Percentiles rank a stretch among this genome's conserved stretches.
phyloP scores from a whole-genome alignment of 1,140 invertebrate genomes.

The Drepana arcuata region DNA sequence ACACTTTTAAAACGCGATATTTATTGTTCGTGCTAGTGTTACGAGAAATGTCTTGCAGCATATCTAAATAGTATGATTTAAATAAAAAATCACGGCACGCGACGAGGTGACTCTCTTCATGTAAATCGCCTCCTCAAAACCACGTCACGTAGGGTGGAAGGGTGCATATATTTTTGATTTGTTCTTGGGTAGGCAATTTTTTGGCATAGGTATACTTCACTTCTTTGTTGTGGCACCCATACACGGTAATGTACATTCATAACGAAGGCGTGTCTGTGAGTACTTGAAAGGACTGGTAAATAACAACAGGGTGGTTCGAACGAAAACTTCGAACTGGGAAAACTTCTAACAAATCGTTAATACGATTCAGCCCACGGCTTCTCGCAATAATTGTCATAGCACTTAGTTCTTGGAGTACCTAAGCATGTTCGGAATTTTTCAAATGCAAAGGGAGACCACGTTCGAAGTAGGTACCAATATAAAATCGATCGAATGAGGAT shows the following conservation, averaged over 20 bases:
- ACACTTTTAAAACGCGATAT: constrained; percentile 25
- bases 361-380: too few relatives aligned
- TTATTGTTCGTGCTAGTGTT: constrained; percentile 21
- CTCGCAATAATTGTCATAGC: too few relatives aligned
- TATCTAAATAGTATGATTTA: constrained; percentile 67
- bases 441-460: too few relatives aligned
- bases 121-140: constrained; percentile 49
- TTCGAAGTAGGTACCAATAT: too few relatives aligned
- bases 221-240: constrained; percentile 20
- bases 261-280: too few relatives aligned
- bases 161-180: constrained; percentile 72
- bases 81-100: constrained; percentile 65
- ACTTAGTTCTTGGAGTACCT: too few relatives aligned
- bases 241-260: constrained; percentile 4
- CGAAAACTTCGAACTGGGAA: too few relatives aligned
- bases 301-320: too few relatives aligned
- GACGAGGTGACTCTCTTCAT: constrained; percentile 44
- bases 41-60: constrained; percentile 46
- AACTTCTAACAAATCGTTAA: too few relatives aligned
- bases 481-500: too few relatives aligned
- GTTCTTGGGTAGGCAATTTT: constrained; percentile 58
- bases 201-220: constrained; percentile 35
- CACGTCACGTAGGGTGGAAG: constrained; percentile 56
- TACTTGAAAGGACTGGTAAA: too few relatives aligned
- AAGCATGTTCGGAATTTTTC: too few relatives aligned